Evolutionary conservation across 2,113 vertebrate species (phyloP), one percentile per base, ranked within the genome.

Genomic region (Hippocampus mohnikei): DNA sequence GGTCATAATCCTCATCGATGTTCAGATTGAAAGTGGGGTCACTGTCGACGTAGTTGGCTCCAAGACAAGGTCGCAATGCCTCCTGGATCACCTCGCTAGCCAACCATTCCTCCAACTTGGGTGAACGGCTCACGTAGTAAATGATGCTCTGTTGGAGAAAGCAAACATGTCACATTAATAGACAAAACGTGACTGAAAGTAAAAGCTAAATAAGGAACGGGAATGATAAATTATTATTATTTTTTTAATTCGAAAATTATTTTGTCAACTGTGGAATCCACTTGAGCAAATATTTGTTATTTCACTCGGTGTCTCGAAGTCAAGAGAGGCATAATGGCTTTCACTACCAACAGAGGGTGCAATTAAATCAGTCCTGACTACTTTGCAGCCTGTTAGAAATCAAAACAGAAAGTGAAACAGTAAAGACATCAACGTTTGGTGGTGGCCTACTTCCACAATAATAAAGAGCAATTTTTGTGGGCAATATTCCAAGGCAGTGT

Each of bases 1-100:
- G 94, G 83, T 96, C 95, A 0, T 95, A 96, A 86, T 96, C 95
- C 76, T 96, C 95, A 3, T 96, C 95, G 7, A 96, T 95, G 65
- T 95, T 96, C 73, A 95, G 89, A 58, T 95, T 96, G 86, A 96
- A 96, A 72, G 95, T 96, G 67, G 95, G 95, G 87, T 96, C 95
- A 0, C 93, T 94, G 89, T 96, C 95, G 0, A 94, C 94, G 0
- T 96, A 96, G 84, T 91, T 91, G 0, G 92, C 86, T 0, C 87
- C 91, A 0, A 92, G 88, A 83, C 94, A 95, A 0, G 94, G 93
- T 15, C 92, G 88, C 13, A 96, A 84, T 16, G 93, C 94, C 8
- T 95, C 93, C 18, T 92, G 86, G 2, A 96, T 87, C 0, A 91
- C 85, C 81, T 95, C 94, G 0, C 94, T 94, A n/a, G 70, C 79